These are phyloP conservation scores for Crossaster papposus DNA, from an alignment of 53 echinoderm and acorn worm species.

Conservation along the genomic window DNA sequence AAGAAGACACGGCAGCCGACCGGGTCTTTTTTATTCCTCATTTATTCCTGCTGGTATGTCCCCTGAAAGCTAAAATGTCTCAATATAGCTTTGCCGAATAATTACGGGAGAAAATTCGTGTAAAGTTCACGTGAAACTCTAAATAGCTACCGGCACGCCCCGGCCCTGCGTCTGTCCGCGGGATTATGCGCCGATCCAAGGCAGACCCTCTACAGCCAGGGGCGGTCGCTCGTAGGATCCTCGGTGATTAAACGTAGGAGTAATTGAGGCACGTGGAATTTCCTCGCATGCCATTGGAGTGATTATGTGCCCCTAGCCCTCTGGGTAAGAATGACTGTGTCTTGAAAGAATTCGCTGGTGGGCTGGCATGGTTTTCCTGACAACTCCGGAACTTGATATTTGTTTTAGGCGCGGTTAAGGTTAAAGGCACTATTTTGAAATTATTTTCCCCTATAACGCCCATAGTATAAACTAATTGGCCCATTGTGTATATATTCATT, in stretches of 20 bases:
- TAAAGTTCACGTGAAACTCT: conserved; percentile 15
- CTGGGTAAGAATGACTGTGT: not conserved
- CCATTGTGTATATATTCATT: too few relatives aligned
- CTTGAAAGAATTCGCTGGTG: conserved; percentile 14
- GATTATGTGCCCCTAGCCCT: not conserved
- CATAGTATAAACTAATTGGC: not conserved
- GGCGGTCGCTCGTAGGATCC: not conserved
- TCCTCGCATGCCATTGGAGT: not conserved
- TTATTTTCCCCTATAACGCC: not conserved
- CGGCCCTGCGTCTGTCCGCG: not conserved
- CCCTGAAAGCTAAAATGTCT: not conserved
- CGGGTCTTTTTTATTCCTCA: not conserved
- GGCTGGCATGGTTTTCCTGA: not conserved
- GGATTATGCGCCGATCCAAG: conserved; percentile 4
- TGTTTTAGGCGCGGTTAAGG: not conserved
- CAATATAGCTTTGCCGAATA: not conserved
- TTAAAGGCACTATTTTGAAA: not conserved
- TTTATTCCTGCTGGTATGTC: not conserved
- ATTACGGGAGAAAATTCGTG: conserved; percentile 9
- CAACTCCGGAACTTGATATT: not conserved
- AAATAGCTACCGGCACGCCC: conserved; percentile 55
- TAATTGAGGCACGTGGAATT: conserved; percentile 9
- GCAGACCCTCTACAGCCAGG: not conserved
- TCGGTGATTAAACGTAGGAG: conserved; percentile 11
- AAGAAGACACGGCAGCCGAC: not conserved